Conservation (phyloP, 2,113 vertebrate species). For the Alaudala cheleensis region DNA sequence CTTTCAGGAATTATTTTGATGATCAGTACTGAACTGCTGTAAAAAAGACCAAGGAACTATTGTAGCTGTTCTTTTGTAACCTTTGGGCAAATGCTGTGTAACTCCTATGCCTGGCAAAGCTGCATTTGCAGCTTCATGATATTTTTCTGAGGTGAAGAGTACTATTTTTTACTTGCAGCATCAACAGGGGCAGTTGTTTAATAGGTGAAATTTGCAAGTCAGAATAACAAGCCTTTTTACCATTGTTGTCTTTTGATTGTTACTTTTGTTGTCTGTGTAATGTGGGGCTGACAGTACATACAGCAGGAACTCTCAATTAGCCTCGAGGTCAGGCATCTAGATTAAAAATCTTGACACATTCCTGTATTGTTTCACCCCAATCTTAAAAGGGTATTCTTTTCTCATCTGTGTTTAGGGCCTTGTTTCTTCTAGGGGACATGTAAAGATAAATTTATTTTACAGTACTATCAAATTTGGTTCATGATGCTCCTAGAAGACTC, state of each 20-base stretch:
- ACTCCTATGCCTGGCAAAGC: not conserved
- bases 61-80: not conserved
- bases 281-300: not conserved
- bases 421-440: not conserved
- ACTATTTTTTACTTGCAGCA: not conserved
- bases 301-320: conserved; percentile 26
- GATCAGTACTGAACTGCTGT: not conserved
- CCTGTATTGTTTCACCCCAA: conserved; percentile 25
- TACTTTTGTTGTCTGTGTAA: not conserved
- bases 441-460: conserved; percentile 21
- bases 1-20: not conserved
- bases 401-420: conserved; percentile 36
- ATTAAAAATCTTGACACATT: conserved; percentile 22
- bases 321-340: conserved; percentile 25
- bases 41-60: not conserved
- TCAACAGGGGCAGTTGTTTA: not conserved
- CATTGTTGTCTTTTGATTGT: not conserved
- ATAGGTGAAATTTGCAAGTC: not conserved
- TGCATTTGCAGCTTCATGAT: not conserved
- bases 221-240: not conserved
- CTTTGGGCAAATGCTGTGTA: not conserved
- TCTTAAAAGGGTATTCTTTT: conserved; percentile 39
- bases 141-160: not conserved
- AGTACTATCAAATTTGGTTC: not conserved
- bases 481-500: not conserved